A percentile compares a stretch with the other conserved stretches of the same genome.
Conservation (phyloP, 2,113 vertebrate species). For the Glaucomys volans region DNA sequence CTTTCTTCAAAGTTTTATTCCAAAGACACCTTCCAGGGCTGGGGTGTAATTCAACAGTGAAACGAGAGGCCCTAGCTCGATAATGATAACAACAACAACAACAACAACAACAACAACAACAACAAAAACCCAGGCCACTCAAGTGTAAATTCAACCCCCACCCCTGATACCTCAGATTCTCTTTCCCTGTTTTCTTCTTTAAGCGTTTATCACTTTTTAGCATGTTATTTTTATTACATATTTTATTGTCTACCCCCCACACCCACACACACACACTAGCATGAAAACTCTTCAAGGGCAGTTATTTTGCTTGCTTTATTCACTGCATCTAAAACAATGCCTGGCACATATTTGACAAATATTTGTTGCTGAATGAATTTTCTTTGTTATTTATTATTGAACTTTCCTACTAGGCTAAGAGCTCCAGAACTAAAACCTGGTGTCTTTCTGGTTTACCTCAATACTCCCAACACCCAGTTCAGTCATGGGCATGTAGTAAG, state of each 20-base stretch:
- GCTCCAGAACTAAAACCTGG: background rate
- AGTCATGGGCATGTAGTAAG: background rate
- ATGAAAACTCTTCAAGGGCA: background rate
- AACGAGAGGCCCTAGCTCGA: background rate
- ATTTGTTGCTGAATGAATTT: background rate
- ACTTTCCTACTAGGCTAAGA: background rate
- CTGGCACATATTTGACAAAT: conserved; percentile 17
- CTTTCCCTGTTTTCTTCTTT: background rate
- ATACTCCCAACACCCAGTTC: background rate
- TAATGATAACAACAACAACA: background rate
- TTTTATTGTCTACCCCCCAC: background rate
- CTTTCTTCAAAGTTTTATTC: conserved; percentile 54
- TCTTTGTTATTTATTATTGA: background rate
- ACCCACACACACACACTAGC: background rate
- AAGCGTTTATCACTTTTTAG: background rate
- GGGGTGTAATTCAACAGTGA: background rate
- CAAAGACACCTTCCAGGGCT: conserved; percentile 20
- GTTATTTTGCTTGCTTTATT: conserved; percentile 20
- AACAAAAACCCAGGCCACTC: background rate
- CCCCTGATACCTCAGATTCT: background rate
- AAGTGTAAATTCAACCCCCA: background rate
- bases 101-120: background rate
- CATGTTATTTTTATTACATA: background rate
- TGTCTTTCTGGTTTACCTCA: background rate
- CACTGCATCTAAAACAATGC: background rate